A percentile compares a stretch with the other conserved stretches of the same genome.
phyloP scores from a whole-genome alignment of 2,113 vertebrate genomes.

The Vireo altiloquus region DNA sequence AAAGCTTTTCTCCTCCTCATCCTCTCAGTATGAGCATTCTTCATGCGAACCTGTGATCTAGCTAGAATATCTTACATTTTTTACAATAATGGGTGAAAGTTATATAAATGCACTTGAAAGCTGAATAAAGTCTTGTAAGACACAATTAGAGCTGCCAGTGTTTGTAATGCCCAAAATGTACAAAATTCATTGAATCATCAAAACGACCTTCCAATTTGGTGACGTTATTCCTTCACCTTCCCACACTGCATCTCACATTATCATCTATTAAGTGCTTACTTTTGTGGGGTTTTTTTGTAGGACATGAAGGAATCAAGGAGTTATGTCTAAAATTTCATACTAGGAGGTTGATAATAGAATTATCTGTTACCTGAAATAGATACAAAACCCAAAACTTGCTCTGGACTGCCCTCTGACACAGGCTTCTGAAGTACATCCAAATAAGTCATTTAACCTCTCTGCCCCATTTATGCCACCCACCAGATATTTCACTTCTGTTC shows the following conservation, averaged over 20 bases:
- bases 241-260: background rate
- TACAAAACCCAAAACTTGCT: background rate
- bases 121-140: background rate
- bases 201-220: background rate
- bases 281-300: background rate
- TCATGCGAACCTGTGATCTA: background rate
- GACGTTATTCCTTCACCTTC: background rate
- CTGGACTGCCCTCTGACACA: background rate
- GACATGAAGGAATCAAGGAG: background rate
- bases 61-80: background rate
- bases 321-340: background rate
- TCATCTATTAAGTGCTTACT: background rate
- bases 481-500: background rate
- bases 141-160: background rate
- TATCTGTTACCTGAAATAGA: background rate
- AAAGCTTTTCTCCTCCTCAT: background rate
- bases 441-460: background rate
- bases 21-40: background rate
- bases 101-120: background rate
- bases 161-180: background rate
- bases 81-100: background rate
- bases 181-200: background rate
- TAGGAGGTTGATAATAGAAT: background rate
- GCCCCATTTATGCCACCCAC: background rate
- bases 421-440: background rate